Base-by-base conservation (phyloP, 2,113 vertebrate genomes). In the Melanocharis versteri region DNA sequence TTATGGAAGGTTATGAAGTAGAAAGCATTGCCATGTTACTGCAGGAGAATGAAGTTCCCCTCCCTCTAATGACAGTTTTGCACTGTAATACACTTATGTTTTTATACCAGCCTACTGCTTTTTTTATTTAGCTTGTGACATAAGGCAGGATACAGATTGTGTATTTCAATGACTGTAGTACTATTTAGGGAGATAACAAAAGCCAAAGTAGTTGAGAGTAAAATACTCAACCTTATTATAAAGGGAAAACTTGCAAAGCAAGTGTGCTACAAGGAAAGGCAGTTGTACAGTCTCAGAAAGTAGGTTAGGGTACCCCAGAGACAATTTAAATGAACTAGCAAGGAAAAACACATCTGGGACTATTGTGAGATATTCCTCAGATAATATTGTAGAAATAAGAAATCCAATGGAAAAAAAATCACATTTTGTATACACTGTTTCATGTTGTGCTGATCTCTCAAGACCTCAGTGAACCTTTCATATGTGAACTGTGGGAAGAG, bases 291-390 rank as follows among this genome's bases (percentile, higher is more conserved):
- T 81, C 69, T 95, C 79, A 80, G 69, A 95, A 96, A 97, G 86
- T 95, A 96, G 97, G 95, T 97, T 95, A 95, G 69, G 33, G 72
- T 87, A 87, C 97, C 87, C 89, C 61, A 87, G 87, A 87, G 96
- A 93, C 37, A 28, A 70, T 53, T 73, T 78, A 91, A 98, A 97
- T 72, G 78, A 95, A 87, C 72, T 94, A 83, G 79, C 80, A 94
- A 91, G 76, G 81, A 97, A 96, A 94, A 96, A 57, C 42, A 91
- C 84, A 94, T 95, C 66, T 92, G 91, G 93, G 94, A 66, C 96
- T 90, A 78, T 27, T n/a, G 61, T 64, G 78, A 75, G 69, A 40
- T 35, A 81, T 94, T 96, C 50, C 13, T 84, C 51, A 5, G 6
- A 89, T 90, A 85, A 81, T 73, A 85, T n/a, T 82, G 57, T 71